Conservation (phyloP, 2,797 vertebrate genomes). For the Chaetodon trifasciatus region DNA sequence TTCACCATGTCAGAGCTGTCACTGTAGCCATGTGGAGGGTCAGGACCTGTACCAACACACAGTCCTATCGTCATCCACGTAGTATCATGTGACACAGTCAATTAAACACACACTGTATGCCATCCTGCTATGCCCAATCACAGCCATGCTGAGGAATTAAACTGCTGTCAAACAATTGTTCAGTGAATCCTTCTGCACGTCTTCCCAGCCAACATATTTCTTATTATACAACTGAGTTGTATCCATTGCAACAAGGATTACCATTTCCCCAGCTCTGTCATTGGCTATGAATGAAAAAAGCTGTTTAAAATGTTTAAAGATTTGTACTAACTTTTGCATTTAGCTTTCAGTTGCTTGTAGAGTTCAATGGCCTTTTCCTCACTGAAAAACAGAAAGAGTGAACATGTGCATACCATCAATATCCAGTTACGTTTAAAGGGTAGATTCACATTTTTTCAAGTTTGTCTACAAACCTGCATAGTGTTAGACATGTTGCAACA, state of each 20-base stretch:
- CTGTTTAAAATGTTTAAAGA: background rate
- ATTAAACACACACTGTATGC: background rate
- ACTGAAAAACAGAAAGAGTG: conserved; percentile 76
- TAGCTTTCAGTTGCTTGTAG: conserved; percentile 96
- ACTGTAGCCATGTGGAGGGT: conserved; percentile 93
- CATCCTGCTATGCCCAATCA: background rate
- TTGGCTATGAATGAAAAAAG: background rate
- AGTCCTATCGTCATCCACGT: background rate
- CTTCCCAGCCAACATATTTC: background rate
- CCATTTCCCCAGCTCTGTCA: background rate
- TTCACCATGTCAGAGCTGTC: conserved; percentile 99
- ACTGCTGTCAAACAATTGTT: background rate
- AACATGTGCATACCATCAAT: background rate
- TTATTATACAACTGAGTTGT: conserved; percentile 1
- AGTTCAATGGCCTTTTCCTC: conserved; percentile 95
- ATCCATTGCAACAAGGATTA: conserved; percentile 26
- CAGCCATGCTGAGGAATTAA: background rate
- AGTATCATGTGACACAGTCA: background rate
- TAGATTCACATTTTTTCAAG: background rate
- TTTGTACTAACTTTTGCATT: conserved; percentile 92
- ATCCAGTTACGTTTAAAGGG: background rate
- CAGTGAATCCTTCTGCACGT: background rate
- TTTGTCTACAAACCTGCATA: background rate
- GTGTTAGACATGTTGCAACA: too few species aligned
- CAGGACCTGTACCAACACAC: conserved; percentile 82